A percentile compares a stretch with the other conserved stretches of the same genome.
These are phyloP conservation scores for Aleiodes sp. DNA, from an alignment of 1,140 invertebrate species.

Conservation along the genomic window DNA sequence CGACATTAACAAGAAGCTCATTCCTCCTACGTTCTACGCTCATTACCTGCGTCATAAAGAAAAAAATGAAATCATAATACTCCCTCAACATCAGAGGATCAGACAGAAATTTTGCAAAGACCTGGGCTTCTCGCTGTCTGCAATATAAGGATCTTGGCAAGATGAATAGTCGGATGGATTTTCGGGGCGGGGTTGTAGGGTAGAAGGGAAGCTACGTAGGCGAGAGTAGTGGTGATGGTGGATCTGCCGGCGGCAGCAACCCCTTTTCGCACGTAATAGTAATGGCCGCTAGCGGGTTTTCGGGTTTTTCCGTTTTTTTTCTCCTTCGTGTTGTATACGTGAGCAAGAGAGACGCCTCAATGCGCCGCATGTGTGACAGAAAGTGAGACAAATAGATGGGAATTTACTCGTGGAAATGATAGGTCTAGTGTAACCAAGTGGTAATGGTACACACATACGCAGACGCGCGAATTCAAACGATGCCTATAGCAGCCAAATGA, in stretches of 20 bases:
- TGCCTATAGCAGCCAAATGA: constrained; percentile 42
- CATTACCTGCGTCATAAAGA: too few relatives aligned
- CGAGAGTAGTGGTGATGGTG: background rate
- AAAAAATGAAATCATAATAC: too few relatives aligned
- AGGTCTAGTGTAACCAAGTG: too few relatives aligned
- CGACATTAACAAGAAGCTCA: too few relatives aligned
- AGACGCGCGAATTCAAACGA: constrained; percentile 17
- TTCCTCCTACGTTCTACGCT: too few relatives aligned
- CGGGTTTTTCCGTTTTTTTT: background rate
- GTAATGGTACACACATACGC: too few relatives aligned
- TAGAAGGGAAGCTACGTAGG: background rate
- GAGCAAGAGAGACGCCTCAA: too few relatives aligned
- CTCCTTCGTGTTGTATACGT: too few relatives aligned
- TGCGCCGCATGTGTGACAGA: too few relatives aligned
- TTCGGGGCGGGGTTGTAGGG: background rate
- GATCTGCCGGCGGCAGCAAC: background rate
- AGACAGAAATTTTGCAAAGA: background rate
- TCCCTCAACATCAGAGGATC: background rate
- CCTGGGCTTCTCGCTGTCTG: background rate
- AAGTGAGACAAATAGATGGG: too few relatives aligned
- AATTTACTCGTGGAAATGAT: too few relatives aligned
- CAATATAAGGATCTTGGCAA: background rate
- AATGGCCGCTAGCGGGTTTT: constrained; percentile 12
- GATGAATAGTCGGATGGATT: constrained; percentile 11
- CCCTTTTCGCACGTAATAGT: constrained; percentile 17